Conservation (phyloP, 64 coral and sea anemone genomes). For the Montipora foliosa region DNA sequence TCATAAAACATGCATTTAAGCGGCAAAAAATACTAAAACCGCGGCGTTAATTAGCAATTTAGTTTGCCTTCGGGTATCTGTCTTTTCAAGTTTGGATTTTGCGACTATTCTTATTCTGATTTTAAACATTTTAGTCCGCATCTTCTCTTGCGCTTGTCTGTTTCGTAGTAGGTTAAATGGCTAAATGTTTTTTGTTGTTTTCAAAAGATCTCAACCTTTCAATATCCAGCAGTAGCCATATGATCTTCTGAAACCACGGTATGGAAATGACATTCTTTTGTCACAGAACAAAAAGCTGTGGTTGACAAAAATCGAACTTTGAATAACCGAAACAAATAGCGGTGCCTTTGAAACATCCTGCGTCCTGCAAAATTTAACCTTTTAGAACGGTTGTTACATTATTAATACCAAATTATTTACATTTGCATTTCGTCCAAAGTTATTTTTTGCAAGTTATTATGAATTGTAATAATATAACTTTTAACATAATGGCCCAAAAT, state of each 20-base stretch:
- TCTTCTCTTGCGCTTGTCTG: not conserved
- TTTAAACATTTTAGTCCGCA: too few relatives aligned
- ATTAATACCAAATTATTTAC: not conserved
- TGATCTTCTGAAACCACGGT: not conserved
- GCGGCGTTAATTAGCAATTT: not conserved
- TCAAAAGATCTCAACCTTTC: not conserved
- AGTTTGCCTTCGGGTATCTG: too few relatives aligned
- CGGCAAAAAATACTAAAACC: not conserved
- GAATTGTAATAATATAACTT: not conserved
- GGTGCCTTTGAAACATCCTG: not conserved
- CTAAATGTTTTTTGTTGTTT: slow-evolving; percentile 3
- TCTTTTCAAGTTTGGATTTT: too few relatives aligned
- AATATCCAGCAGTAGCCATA: not conserved
- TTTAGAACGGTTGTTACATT: not conserved
- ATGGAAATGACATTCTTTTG: not conserved
- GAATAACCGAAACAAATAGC: not conserved
- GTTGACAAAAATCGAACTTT: not conserved
- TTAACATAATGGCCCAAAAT: not conserved
- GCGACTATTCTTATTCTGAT: too few relatives aligned
- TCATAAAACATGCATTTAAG: too few relatives aligned
- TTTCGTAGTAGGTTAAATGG: too few relatives aligned
- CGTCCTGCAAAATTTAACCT: not conserved
- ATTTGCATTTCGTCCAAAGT: not conserved
- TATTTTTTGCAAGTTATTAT: slow-evolving; percentile 5
- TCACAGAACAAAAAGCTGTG: not conserved